These are phyloP conservation scores for Seriola rivoliana DNA, from an alignment of 2,113 vertebrate species.

Conservation along the genomic window DNA sequence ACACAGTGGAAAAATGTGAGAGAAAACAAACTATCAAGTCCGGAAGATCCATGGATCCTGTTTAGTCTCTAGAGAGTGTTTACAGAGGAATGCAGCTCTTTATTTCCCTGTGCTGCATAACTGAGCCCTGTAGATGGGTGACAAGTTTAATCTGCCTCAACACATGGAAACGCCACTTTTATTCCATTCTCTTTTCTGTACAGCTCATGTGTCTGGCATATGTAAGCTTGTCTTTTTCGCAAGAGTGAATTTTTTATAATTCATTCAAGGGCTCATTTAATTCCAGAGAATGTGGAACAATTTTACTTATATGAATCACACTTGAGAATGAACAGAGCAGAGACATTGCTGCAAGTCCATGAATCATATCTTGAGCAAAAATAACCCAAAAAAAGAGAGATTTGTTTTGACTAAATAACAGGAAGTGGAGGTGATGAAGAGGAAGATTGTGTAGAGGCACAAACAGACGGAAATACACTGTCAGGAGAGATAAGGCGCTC, in stretches of 20 bases:
- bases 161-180: neutral
- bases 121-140: neutral
- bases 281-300: neutral
- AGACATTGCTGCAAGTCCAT: neutral
- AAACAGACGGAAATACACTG: too few relatives aligned
- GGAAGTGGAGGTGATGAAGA: conserved; percentile 13
- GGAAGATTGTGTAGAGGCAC: neutral
- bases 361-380: neutral
- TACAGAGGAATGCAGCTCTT: conserved; percentile 32
- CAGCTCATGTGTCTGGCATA: neutral
- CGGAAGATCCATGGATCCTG: conserved; percentile 64
- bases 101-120: neutral
- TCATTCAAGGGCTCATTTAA: neutral
- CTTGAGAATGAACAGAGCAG: neutral
- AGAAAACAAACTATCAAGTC: conserved; percentile 57
- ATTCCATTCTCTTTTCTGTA: neutral
- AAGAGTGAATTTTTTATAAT: neutral
- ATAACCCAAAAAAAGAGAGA: neutral
- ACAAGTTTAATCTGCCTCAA: neutral
- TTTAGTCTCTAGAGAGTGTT: conserved; percentile 64
- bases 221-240: neutral
- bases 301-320: neutral
- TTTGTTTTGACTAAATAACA: neutral
- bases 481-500: neutral
- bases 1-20: conserved; percentile 37